A percentile compares a stretch with the other conserved stretches of the same genome.
phyloP scores from a whole-genome alignment of 2,113 vertebrate species.

The Colinus virginianus region DNA sequence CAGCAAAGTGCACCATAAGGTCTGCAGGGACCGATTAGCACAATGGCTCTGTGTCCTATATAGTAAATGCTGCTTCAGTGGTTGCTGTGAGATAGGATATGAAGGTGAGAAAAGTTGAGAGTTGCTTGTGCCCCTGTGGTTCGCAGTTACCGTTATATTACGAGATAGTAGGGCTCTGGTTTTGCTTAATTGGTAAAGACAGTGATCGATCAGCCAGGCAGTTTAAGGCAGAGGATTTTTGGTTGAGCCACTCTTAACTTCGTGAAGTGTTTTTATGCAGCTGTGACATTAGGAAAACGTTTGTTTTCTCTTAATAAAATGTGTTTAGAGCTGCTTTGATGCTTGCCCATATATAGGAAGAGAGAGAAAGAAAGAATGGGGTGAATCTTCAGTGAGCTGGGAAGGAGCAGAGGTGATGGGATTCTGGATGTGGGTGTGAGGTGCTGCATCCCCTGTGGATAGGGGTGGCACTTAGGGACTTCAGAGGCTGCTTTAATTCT shows the following conservation, averaged over 20 bases:
- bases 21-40: slow-evolving; percentile 70
- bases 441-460: background rate
- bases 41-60: slow-evolving; percentile 38
- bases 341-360: background rate
- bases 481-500: background rate
- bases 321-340: background rate
- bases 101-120: slow-evolving; percentile 61
- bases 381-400: background rate
- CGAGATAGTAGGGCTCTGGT: background rate
- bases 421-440: background rate
- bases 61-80: slow-evolving; percentile 64
- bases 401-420: background rate
- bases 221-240: background rate
- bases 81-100: slow-evolving; percentile 31
- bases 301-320: background rate
- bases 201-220: background rate
- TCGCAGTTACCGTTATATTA: background rate
- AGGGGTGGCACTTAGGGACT: background rate
- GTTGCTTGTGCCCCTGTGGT: background rate
- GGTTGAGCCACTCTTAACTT: background rate
- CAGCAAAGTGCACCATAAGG: slow-evolving; percentile 54
- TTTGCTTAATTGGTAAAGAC: slow-evolving; percentile 51
- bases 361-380: background rate
- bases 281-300: background rate
- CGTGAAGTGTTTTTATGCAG: background rate